These are phyloP conservation scores for Agrotis segetum DNA, from an alignment of 2,888 invertebrate species.

Conservation along the genomic window DNA sequence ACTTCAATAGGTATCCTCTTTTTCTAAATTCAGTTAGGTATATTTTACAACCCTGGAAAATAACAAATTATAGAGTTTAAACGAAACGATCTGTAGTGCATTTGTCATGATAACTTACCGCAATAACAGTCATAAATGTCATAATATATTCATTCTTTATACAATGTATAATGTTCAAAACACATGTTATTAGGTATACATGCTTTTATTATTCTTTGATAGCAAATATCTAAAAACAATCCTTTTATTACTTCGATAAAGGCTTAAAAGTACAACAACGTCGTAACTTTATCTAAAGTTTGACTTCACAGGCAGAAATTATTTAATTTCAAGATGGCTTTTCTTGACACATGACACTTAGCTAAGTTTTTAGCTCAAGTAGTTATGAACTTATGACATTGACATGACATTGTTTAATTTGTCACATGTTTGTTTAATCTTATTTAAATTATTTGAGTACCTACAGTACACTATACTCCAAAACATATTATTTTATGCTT, in stretches of 20 bases:
- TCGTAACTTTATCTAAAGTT: background rate
- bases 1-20: too few species aligned
- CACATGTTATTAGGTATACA: background rate
- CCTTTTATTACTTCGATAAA: constrained; percentile 3
- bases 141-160: background rate
- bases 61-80: background rate
- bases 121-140: background rate
- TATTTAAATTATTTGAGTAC: background rate
- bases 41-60: background rate
- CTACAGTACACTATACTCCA: too few species aligned
- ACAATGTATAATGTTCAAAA: background rate
- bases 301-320: background rate
- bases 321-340: background rate
- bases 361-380: constrained; percentile 16
- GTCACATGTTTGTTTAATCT: background rate
- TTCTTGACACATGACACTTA: background rate
- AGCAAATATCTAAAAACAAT: background rate
- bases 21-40: too few species aligned
- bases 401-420: too few species aligned
- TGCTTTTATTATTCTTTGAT: background rate
- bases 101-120: background rate
- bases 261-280: constrained; percentile 28
- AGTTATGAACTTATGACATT: background rate
- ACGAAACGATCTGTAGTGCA: too few species aligned
- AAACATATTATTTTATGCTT: background rate